A percentile compares a stretch with the other conserved stretches of the same genome.
Evolutionary conservation across 2,113 vertebrate genomes (phyloP).

Genomic region (Dissostichus mawsoni): DNA sequence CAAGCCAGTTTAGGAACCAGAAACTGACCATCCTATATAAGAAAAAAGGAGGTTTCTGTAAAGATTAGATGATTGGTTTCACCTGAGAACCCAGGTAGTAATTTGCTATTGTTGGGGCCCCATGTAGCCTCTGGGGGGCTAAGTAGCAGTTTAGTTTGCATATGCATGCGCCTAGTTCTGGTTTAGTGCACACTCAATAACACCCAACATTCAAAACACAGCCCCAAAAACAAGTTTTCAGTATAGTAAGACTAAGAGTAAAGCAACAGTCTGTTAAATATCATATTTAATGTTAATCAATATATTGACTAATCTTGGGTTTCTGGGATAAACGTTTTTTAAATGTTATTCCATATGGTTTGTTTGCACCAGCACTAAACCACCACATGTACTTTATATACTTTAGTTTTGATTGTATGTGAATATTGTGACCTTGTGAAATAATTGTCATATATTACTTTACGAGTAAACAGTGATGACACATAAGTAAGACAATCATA

Average conservation of each 20-base stretch:
- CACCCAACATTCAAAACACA: neutral
- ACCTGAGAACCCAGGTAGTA: no score
- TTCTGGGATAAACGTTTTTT: neutral
- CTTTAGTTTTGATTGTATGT: neutral
- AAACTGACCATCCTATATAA: neutral
- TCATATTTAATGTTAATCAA: neutral
- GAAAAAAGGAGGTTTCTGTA: neutral
- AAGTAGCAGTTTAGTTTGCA: neutral
- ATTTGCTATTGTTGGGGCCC: neutral
- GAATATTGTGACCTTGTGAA: neutral
- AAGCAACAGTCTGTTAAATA: neutral
- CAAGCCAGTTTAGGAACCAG: no score
- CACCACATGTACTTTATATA: no score
- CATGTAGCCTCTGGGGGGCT: no score
- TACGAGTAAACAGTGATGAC: conserved; percentile 4
- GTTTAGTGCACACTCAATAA: neutral
- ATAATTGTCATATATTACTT: neutral
- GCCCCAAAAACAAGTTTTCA: neutral
- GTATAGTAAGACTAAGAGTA: neutral
- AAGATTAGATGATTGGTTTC: no score
- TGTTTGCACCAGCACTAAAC: neutral
- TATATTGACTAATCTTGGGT: neutral
- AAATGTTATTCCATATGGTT: neutral
- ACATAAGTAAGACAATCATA: conserved; percentile 13
- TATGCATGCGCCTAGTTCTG: neutral